Conservation (phyloP, 1,140 invertebrate species). For the Oncopeltus fasciatus region DNA sequence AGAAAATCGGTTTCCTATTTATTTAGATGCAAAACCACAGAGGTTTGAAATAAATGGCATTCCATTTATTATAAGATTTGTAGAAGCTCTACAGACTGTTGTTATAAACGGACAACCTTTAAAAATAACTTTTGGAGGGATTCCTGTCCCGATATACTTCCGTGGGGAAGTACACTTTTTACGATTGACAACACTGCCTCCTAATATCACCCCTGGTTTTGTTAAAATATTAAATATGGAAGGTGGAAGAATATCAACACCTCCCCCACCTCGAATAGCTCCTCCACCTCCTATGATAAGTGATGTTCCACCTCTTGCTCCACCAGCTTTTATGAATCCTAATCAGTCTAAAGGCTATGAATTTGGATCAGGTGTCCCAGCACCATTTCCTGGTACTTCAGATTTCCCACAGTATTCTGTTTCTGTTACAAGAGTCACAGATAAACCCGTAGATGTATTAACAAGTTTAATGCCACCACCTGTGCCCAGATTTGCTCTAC, state of each 20-base stretch:
- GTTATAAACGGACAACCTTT: constrained; percentile 73
- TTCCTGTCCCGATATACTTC: constrained; percentile 74
- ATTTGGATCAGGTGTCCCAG: not conserved
- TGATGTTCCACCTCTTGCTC: not conserved
- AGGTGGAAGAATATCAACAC: constrained; percentile 29
- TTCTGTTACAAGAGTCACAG: not conserved
- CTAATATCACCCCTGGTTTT: constrained; percentile 50
- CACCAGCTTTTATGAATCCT: not conserved
- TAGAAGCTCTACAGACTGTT: constrained; percentile 56
- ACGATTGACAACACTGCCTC: constrained; percentile 62
- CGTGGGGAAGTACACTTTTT: constrained; percentile 69
- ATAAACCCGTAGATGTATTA: constrained; percentile 37
- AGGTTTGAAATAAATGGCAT: constrained; percentile 53
- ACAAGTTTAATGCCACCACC: constrained; percentile 44
- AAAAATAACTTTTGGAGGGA: constrained; percentile 72
- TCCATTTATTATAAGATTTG: constrained; percentile 62
- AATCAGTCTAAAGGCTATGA: not conserved
- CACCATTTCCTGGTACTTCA: not conserved
- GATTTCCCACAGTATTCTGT: not conserved
- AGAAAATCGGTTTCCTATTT: constrained; percentile 55
- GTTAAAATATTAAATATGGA: constrained; percentile 54
- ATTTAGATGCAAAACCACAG: constrained; percentile 73
- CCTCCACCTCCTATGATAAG: constrained; percentile 9
- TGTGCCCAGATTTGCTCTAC: constrained; percentile 21
- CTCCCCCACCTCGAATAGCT: constrained; percentile 16